Evolutionary conservation across 2,888 invertebrate species (phyloP), one percentile per base, ranked within the genome.

Genomic region (Acheta domesticus): DNA sequence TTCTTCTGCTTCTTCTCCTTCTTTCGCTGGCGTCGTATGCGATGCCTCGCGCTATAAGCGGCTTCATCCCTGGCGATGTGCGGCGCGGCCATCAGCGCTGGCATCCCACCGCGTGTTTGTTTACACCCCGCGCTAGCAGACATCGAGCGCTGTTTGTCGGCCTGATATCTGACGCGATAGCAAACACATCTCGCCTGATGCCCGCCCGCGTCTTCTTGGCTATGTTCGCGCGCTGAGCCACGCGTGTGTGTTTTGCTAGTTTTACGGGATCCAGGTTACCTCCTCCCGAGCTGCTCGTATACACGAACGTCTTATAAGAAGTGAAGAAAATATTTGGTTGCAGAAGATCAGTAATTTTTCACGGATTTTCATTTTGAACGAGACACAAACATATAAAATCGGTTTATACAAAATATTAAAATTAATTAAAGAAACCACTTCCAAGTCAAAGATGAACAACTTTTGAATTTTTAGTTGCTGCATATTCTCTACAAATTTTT

Each of bases 131-230:
- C 36, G 36, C 36, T 8, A 36, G 36, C 36, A 36, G 36, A 36
- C 36, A 36, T 36, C 62, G 8, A 62, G 62, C n/a, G 14, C 62
- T 62, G 62, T 62, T 62, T 62, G 62, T 11, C 62, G 62, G 62
- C 16, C 62, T 62, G 62, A 62, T 62, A 62, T 62, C 62, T 62
- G 62, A 62, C 62, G 62, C 62, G 62, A 62, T 62, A 62, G 62
- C 62, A 62, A 62, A 62, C 62, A 62, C 62, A 62, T n/a, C 14
- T 62, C 62, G 62, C n/a, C 62, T 62, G 62, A 62, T 62, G 62
- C 62, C 36, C 62, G 62, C 62, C 62, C 62, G 62, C 14, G 16
- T 62, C 62, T 8, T 62, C 62, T 62, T 12, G 62, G n/a, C 36
- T 5, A 36, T 36, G 36, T 36, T 36, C 14, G 62, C 62, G 62